phyloP scores from a whole-genome alignment of 23 tunicate species.

The Halocynthia aurantium region DNA sequence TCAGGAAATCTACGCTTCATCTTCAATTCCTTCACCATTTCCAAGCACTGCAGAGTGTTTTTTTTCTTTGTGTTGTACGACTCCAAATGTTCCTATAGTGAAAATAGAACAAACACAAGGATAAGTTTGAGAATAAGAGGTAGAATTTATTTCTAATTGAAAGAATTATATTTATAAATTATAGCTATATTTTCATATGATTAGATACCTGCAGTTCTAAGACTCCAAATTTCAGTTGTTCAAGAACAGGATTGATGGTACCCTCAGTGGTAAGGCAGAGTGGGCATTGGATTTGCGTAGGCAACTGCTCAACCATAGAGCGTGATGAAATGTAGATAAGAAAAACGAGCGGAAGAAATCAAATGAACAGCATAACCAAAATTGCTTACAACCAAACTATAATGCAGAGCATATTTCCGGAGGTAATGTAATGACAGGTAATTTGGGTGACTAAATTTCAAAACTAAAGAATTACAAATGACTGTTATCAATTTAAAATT shows the following conservation, averaged over 20 bases:
- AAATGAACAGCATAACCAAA: not conserved
- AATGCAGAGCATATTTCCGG: not conserved
- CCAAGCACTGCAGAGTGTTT: slow-evolving; percentile 22
- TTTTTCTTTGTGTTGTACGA: slow-evolving; percentile 32
- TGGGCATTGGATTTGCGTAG: slow-evolving; percentile 63
- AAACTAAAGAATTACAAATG: not conserved
- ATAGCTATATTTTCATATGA: too few relatives aligned
- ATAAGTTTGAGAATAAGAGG: too few relatives aligned
- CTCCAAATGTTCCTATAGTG: slow-evolving; percentile 26
- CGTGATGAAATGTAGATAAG: slow-evolving; percentile 30
- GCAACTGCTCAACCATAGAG: slow-evolving; percentile 80
- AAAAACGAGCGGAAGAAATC: not conserved
- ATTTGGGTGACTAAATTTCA: not conserved
- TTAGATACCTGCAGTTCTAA: not conserved
- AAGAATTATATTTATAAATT: too few relatives aligned
- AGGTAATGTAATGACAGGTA: not conserved
- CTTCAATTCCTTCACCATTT: not conserved
- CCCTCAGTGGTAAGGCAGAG: slow-evolving; percentile 40
- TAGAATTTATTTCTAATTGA: too few relatives aligned
- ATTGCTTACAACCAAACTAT: too few relatives aligned
- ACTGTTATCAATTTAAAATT: not conserved
- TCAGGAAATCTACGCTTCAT: too few relatives aligned
- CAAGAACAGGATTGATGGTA: slow-evolving; percentile 1
- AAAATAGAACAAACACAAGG: not conserved
- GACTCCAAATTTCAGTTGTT: slow-evolving; percentile 7